phyloP scores from a whole-genome alignment of 2,113 vertebrate genomes.

The Helogale parvula region DNA sequence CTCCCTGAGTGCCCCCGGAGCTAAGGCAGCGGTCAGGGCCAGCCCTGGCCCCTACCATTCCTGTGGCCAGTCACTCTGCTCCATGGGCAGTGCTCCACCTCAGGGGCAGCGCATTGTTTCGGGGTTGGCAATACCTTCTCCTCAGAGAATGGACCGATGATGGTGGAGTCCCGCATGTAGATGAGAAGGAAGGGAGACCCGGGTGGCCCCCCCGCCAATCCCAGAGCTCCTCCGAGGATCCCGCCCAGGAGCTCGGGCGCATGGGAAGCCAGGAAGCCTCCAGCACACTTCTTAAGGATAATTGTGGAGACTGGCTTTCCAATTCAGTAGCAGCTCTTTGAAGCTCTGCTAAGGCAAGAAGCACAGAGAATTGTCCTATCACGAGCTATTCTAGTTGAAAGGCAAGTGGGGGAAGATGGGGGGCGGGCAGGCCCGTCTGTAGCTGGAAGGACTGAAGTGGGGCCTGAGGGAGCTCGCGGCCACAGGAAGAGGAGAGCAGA shows the following conservation, averaged over 20 bases:
- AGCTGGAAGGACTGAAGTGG: background rate
- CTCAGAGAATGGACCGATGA: background rate
- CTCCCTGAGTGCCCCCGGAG: background rate
- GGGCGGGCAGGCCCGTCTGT: background rate
- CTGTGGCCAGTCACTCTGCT: background rate
- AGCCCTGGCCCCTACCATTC: background rate
- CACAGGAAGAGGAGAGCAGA: background rate
- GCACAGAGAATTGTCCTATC: background rate
- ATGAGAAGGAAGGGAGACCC: background rate
- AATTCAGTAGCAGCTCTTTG: background rate
- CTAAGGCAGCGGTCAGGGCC: background rate
- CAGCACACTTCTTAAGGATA: background rate
- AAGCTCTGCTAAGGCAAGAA: background rate
- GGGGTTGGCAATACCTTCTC: background rate
- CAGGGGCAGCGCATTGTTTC: background rate
- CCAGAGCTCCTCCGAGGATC: background rate
- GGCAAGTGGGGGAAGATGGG: background rate
- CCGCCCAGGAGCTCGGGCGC: background rate
- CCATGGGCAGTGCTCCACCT: background rate
- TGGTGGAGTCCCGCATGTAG: background rate
- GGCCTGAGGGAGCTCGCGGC: background rate
- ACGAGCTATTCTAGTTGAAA: background rate
- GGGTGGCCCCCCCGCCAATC: background rate
- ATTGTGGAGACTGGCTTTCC: background rate
- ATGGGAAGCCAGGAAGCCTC: background rate